Conservation (phyloP, 2,113 vertebrate genomes). For the Triplophysa rosa region DNA sequence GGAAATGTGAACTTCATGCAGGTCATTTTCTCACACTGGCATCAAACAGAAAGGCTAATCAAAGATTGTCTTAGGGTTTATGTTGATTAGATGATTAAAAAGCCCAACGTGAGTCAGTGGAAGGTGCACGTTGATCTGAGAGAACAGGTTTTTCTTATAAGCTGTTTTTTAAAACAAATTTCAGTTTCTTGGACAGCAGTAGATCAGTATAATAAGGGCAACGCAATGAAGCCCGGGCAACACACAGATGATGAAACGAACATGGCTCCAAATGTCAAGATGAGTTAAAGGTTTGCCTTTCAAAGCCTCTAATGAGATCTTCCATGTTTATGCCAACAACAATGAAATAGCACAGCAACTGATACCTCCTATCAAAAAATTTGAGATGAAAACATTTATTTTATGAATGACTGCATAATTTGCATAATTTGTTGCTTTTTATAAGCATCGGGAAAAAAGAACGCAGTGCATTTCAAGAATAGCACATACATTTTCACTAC, state of each 20-base stretch:
- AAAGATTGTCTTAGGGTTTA: slow-evolving; percentile 40
- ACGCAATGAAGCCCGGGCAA: slow-evolving; percentile 53
- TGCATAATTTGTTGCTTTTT: background rate
- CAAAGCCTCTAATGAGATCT: slow-evolving; percentile 60
- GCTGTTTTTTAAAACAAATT: background rate
- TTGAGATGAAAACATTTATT: background rate
- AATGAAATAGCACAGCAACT: background rate
- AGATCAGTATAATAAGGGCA: slow-evolving; percentile 19
- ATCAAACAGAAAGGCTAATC: slow-evolving; percentile 46
- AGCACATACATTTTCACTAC: background rate
- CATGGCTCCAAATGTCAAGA: slow-evolving; percentile 70
- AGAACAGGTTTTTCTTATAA: background rate
- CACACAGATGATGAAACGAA: slow-evolving; percentile 53
- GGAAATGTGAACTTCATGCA: background rate
- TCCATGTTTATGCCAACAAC: slow-evolving; percentile 14
- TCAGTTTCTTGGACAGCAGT: background rate
- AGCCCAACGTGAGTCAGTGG: slow-evolving; percentile 43
- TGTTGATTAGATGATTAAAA: slow-evolving; percentile 20
- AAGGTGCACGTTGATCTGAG: slow-evolving; percentile 1
- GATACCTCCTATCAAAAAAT: no score
- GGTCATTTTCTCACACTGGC: slow-evolving; percentile 3
- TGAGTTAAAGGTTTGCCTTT: slow-evolving; percentile 60
- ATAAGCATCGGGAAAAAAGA: background rate
- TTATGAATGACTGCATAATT: background rate
- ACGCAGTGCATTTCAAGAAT: background rate